Percentiles rank a stretch among this genome's conserved stretches.
Conservation (phyloP, 2,113 vertebrate genomes). For the Loxodonta africana region DNA sequence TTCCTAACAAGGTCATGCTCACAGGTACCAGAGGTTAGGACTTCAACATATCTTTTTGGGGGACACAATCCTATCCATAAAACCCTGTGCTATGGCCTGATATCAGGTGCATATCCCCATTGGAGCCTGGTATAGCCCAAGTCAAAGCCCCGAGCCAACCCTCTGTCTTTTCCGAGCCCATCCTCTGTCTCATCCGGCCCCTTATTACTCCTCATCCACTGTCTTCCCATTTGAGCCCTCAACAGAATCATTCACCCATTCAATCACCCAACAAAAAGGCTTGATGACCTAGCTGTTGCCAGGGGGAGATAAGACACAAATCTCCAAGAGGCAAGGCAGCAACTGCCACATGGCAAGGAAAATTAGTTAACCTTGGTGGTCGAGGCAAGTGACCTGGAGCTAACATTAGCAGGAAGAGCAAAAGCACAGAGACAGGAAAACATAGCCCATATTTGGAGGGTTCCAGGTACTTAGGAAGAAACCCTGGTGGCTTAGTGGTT, state of each 20-base stretch:
- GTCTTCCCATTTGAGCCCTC: background rate
- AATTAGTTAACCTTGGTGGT: background rate
- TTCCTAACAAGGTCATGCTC: background rate
- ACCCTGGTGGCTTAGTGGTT: too few species aligned
- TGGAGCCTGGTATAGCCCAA: background rate
- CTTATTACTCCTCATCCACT: background rate
- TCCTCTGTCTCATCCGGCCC: accelerated
- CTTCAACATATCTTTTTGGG: background rate
- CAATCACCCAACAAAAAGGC: background rate
- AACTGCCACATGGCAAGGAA: too few species aligned
- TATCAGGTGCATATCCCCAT: background rate
- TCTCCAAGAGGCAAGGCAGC: background rate
- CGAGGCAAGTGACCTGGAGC: background rate
- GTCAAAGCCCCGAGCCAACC: background rate
- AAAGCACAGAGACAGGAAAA: background rate
- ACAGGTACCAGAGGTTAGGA: background rate
- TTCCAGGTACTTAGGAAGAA: background rate
- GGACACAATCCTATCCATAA: background rate
- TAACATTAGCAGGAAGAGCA: accelerated
- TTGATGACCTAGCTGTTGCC: too few species aligned
- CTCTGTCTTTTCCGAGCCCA: too few species aligned
- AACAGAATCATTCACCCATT: background rate
- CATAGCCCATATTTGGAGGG: accelerated
- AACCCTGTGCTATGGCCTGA: background rate
- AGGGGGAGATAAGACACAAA: background rate